These are phyloP conservation scores for Leptinotarsa peninsularis DNA, from an alignment of 2,888 invertebrate genomes.

Conservation along the genomic window DNA sequence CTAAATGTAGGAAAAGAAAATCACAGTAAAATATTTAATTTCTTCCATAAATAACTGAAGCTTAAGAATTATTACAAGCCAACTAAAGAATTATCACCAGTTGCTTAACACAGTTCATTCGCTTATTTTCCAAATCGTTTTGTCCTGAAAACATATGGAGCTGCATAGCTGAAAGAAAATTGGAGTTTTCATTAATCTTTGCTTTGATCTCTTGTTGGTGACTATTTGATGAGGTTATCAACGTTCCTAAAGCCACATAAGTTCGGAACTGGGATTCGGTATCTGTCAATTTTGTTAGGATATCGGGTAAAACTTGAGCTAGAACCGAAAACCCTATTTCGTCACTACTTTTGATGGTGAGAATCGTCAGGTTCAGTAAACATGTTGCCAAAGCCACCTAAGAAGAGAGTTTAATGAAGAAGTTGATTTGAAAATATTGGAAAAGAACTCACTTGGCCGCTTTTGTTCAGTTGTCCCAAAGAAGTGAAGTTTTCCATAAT, in stretches of 20 bases:
- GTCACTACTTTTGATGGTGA: conserved; percentile 71
- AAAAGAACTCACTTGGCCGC: conserved; percentile 71
- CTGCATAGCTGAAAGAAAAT: conserved; percentile 60
- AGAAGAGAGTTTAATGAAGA: conserved; percentile 49
- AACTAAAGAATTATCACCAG: conserved; percentile 50
- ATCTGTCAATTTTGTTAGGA: conserved; percentile 72
- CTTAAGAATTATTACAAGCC: conserved; percentile 16
- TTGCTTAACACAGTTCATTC: conserved; percentile 62
- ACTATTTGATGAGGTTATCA: conserved; percentile 68
- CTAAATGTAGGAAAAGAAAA: not conserved
- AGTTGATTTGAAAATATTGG: not conserved
- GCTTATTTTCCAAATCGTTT: conserved; percentile 68
- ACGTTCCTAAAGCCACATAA: conserved; percentile 82
- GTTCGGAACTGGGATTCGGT: conserved; percentile 81
- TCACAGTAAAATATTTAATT: conserved; percentile 2
- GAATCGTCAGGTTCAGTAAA: conserved; percentile 78
- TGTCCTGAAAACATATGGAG: conserved; percentile 64
- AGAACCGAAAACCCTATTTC: conserved; percentile 67
- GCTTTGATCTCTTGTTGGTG: conserved; percentile 63
- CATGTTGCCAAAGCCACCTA: conserved; percentile 82
- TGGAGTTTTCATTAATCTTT: conserved; percentile 60
- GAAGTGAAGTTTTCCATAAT: conserved; percentile 70
- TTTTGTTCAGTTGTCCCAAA: conserved; percentile 71
- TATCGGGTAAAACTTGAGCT: conserved; percentile 69
- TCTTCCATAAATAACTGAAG: conserved; percentile 1